Evolutionary conservation across 2,113 vertebrate species (phyloP), one percentile per base, ranked within the genome.

Genomic region (Uropsilus gracilis): DNA sequence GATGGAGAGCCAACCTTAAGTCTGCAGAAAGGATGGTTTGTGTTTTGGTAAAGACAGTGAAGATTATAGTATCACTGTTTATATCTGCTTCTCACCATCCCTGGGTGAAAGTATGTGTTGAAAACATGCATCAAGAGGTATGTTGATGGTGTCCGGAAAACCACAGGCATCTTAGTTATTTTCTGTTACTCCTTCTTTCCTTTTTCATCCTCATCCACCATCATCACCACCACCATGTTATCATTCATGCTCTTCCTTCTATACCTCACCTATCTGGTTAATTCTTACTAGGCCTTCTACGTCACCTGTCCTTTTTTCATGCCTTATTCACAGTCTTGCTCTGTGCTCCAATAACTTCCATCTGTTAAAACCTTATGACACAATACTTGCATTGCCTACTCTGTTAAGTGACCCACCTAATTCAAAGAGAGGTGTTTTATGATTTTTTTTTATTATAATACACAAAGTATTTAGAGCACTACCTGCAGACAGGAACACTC

Each of bases 81-180:
- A n/a, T 34, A 16, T 81, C 76, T 55, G 28, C 28, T 39, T 75
- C 42, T 77, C 18, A 17, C 0, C 0, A 20, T 48, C 32, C 53
- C 75, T 77, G 82, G 53, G 73, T 78, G n/a, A 92, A 96, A 96
- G n/a, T 34, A 30, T 57, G 3, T 30, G 10, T 10, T 17, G n/a
- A n/a, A n/a, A n/a, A n/a, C n/a, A n/a, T n/a, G n/a, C 64, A 10
- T 12, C 32, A 17, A 86, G 32, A 86, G n/a, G 1, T 5, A 0
- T 34, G 12, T 39, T 17, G 42, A 20, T 61, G 64, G 75, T 69
- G 13, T 1, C 16, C 71, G 26, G 13, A 5, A 24, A 42, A 7
- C 53, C 42, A 42, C 55, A 42, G 30, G 12, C 32, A 17, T 87
- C 39, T 63, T 34, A 28, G 10, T 75, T 59, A 16, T 6, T 17